Conservation (phyloP, 2,797 vertebrate genomes). For the Melanotaenia trifasciata region DNA sequence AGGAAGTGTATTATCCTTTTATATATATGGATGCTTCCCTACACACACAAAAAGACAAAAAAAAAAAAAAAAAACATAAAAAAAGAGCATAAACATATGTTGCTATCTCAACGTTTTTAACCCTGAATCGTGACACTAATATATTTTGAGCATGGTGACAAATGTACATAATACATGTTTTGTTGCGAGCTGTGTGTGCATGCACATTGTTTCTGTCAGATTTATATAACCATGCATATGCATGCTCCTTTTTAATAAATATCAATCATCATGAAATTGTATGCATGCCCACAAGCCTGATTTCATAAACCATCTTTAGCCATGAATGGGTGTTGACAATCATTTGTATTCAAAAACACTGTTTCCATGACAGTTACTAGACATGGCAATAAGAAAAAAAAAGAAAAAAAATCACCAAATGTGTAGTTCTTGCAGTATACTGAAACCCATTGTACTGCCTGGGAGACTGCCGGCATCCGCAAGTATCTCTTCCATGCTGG, state of each 20-base stretch:
- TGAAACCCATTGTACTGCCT: not conserved
- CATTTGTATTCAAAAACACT: conserved; percentile 1
- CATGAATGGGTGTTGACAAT: conserved; percentile 2
- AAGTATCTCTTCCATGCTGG: not conserved
- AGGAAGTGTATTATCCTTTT: not conserved
- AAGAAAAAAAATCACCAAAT: not conserved
- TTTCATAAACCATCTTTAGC: conserved; percentile 4
- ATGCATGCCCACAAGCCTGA: not conserved
- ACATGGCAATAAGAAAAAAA: not conserved
- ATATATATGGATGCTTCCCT: not conserved
- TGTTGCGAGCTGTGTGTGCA: not conserved
- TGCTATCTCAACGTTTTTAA: not conserved
- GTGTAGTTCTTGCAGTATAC: not conserved
- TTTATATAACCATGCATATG: conserved; percentile 2
- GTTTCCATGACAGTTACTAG: not conserved
- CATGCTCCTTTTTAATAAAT: conserved; percentile 1
- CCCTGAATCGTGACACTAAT: not conserved
- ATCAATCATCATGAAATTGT: not conserved
- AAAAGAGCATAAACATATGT: not conserved
- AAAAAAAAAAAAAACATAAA: not conserved
- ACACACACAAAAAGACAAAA: not conserved
- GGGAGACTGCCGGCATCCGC: not conserved
- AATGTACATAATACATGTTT: not conserved
- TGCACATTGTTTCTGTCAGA: not conserved
- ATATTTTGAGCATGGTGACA: not conserved